Percentiles rank a stretch among this genome's conserved stretches.
These are phyloP conservation scores for Microcebus jonahi DNA, from an alignment of 2,113 vertebrate genomes.

Conservation along the genomic window DNA sequence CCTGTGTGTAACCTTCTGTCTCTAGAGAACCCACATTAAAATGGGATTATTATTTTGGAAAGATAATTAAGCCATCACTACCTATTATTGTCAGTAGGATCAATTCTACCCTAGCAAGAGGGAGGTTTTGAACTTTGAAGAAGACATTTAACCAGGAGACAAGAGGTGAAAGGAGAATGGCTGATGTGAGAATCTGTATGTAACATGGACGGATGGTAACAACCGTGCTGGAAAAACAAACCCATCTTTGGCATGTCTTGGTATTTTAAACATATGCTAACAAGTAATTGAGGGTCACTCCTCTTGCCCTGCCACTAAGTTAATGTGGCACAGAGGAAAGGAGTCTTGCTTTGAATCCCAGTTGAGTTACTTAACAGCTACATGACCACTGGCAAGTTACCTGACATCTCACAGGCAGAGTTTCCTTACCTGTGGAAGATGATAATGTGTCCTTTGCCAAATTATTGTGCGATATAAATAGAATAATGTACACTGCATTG, in stretches of 20 bases:
- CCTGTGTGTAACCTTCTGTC: background rate
- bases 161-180: background rate
- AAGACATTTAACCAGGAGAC: background rate
- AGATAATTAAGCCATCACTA: background rate
- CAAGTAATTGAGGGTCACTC: background rate
- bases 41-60: background rate
- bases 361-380: background rate
- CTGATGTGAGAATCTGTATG: background rate
- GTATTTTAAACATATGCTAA: background rate
- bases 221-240: background rate
- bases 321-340: background rate
- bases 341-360: background rate
- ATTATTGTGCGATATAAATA: background rate
- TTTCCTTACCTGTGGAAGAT: background rate
- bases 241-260: background rate
- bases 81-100: background rate
- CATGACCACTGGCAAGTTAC: background rate
- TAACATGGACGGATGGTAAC: background rate
- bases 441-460: background rate
- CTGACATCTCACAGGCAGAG: background rate
- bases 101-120: background rate
- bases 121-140: background rate
- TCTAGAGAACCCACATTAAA: slow-evolving; percentile 19
- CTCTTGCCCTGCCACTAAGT: background rate
- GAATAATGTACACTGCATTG: background rate